Evolutionary conservation across 1,140 invertebrate species (phyloP).

Genomic region (Apis florea): DNA sequence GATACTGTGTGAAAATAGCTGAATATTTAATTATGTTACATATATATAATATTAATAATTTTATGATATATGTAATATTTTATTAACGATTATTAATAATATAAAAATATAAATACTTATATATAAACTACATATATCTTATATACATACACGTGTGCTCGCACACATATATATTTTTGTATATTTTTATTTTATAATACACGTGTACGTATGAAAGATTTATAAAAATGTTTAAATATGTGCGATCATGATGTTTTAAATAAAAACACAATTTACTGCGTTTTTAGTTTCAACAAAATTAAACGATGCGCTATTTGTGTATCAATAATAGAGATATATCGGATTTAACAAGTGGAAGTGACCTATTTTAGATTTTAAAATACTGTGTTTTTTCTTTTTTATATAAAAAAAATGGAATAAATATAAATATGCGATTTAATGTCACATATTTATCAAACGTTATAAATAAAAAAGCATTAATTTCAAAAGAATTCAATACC

Average conservation of each 20-base stretch:
- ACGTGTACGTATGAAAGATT: slow-evolving; percentile 11
- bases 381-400: slow-evolving; percentile 15
- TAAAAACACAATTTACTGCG: not conserved
- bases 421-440: not conserved
- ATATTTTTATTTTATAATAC: not conserved
- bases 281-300: not conserved
- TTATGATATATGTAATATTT: slow-evolving; percentile 49
- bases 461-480: too few species aligned
- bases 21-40: not conserved
- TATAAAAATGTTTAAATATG: slow-evolving; percentile 25
- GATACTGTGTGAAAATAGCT: not conserved
- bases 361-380: not conserved
- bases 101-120: slow-evolving; percentile 60
- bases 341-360: not conserved
- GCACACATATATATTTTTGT: not conserved
- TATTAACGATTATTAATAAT: slow-evolving; percentile 56
- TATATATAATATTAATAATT: not conserved
- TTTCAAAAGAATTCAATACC: slow-evolving; percentile 68
- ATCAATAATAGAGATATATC: not conserved
- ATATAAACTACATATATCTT: slow-evolving; percentile 3
- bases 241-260: not conserved
- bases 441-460: not conserved
- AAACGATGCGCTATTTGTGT: not conserved
- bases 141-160: not conserved
- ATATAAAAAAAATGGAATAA: too few species aligned